phyloP scores from a whole-genome alignment of 35 echinoderm and acorn worm species.

The Apostichopus parvimensis region DNA sequence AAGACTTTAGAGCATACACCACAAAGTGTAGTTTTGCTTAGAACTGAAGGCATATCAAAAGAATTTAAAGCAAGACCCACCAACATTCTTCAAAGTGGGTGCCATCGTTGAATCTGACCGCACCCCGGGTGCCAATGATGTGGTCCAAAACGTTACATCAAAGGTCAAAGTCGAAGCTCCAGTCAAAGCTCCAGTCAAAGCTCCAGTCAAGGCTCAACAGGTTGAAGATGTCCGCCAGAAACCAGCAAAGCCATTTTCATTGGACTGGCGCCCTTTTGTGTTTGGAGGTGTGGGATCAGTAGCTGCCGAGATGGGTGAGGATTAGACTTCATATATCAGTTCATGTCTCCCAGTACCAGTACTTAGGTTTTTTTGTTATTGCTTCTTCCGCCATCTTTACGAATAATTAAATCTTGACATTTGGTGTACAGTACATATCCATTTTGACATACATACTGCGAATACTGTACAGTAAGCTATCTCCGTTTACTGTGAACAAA shows the following conservation, averaged over 20 bases:
- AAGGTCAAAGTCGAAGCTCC: too few species aligned
- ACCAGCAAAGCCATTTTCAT: background rate
- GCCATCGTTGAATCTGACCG: constrained; percentile 48
- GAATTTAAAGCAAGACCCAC: background rate
- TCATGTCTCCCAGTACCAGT: background rate
- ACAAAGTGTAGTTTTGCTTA: too few species aligned
- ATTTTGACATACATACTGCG: too few species aligned
- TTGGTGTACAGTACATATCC: too few species aligned
- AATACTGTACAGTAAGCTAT: too few species aligned
- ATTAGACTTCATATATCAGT: background rate
- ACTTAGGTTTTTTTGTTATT: too few species aligned
- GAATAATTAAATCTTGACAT: too few species aligned
- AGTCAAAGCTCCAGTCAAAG: background rate
- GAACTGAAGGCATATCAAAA: too few species aligned
- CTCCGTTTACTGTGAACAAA: too few species aligned
- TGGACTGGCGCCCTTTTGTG: constrained; percentile 93
- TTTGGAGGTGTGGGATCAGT: constrained; percentile 93
- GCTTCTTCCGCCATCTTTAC: too few species aligned
- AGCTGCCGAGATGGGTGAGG: constrained; percentile 89
- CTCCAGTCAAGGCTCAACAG: background rate
- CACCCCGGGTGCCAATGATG: constrained; percentile 22
- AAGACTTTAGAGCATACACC: too few species aligned
- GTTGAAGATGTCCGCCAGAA: background rate
- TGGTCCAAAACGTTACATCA: background rate
- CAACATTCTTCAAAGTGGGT: constrained; percentile 39